Percentiles rank a stretch among this genome's conserved stretches.
These are phyloP conservation scores for Cromileptes altivelis DNA, from an alignment of 2,113 vertebrate genomes.

Conservation along the genomic window DNA sequence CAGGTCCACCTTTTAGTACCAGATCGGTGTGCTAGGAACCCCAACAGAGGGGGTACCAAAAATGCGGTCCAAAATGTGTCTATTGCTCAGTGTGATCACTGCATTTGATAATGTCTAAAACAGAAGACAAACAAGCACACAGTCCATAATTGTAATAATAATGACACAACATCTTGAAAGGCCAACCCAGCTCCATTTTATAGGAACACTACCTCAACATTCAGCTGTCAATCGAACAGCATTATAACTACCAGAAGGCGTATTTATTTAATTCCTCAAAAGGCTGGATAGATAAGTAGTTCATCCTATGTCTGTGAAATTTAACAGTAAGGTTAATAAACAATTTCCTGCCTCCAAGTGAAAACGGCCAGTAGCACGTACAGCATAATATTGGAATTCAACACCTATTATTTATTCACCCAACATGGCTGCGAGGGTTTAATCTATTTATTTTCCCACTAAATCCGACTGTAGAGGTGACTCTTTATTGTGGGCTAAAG, in stretches of 20 bases:
- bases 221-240: background rate
- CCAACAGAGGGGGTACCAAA: too few relatives aligned
- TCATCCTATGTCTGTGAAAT: conserved; percentile 13
- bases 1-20: too few relatives aligned
- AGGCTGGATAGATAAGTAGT: background rate
- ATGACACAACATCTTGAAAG: conserved; percentile 6
- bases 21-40: too few relatives aligned
- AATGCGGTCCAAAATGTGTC: too few relatives aligned
- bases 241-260: background rate
- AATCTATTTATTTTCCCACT: conserved; percentile 19
- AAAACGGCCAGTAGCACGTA: conserved; percentile 12
- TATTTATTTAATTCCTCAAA: conserved; percentile 17
- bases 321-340: conserved; percentile 35
- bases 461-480: conserved; percentile 36
- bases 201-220: background rate
- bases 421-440: conserved; percentile 7
- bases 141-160: conserved; percentile 22
- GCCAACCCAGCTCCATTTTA: background rate
- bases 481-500: conserved; percentile 11
- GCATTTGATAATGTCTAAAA: conserved; percentile 2
- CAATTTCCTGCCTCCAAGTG: background rate
- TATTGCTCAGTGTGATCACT: too few relatives aligned
- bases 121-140: conserved; percentile 30
- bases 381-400: conserved; percentile 8
- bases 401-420: conserved; percentile 40